These are phyloP conservation scores for Tipula confusa DNA, from an alignment of 2,888 invertebrate genomes.

Conservation along the genomic window DNA sequence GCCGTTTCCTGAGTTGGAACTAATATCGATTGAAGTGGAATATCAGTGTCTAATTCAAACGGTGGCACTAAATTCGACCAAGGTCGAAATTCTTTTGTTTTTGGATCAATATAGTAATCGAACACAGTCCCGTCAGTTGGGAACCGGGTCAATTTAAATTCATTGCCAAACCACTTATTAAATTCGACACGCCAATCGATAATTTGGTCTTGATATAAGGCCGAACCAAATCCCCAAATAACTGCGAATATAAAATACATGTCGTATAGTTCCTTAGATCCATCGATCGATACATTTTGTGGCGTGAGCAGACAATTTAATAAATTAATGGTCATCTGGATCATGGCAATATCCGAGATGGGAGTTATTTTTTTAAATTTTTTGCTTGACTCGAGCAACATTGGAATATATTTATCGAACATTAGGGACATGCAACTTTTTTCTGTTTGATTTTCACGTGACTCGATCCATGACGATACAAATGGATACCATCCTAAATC, in stretches of 20 bases:
- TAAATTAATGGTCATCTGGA: slow-evolving; percentile 81
- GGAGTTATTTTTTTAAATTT: slow-evolving; percentile 88
- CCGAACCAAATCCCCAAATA: slow-evolving; percentile 93
- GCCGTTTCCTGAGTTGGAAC: slow-evolving; percentile 90
- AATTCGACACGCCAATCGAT: slow-evolving; percentile 91
- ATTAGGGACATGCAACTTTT: slow-evolving; percentile 79
- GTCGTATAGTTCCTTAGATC: slow-evolving; percentile 89
- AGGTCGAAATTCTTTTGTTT: slow-evolving; percentile 77
- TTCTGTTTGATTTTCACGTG: slow-evolving; percentile 65
- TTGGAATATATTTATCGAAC: slow-evolving; percentile 90
- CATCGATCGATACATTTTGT: slow-evolving; percentile 76
- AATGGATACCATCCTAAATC: slow-evolving; percentile 94
- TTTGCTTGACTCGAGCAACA: slow-evolving; percentile 69
- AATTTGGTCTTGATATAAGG: slow-evolving; percentile 84
- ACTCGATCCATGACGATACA: slow-evolving; percentile 85
- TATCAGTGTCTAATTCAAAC: slow-evolving; percentile 80
- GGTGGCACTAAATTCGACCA: slow-evolving; percentile 78
- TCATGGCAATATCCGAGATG: slow-evolving; percentile 81
- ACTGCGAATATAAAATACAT: slow-evolving; percentile 86
- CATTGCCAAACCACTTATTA: slow-evolving; percentile 90
- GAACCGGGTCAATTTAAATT: slow-evolving; percentile 88
- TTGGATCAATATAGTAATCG: slow-evolving; percentile 81
- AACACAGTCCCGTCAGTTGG: slow-evolving; percentile 77
- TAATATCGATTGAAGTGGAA: slow-evolving; percentile 70
- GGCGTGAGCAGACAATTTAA: slow-evolving; percentile 80